These are phyloP conservation scores for Syrphus vitripennis DNA, from an alignment of 2,888 invertebrate genomes.

Conservation along the genomic window DNA sequence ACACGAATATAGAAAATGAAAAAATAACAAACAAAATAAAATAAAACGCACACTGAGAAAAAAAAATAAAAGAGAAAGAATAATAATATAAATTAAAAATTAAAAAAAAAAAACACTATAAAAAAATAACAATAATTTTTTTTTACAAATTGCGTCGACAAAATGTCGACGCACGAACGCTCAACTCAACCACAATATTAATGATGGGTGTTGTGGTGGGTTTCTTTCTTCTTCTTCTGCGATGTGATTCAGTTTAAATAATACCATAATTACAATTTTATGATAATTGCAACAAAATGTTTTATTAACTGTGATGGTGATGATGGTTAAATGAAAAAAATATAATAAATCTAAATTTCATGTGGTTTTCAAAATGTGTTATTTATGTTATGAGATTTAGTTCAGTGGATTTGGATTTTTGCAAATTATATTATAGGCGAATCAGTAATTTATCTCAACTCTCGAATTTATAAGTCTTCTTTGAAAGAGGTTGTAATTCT, in stretches of 20 bases:
- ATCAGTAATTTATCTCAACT: background rate
- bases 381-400: background rate
- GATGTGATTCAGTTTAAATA: conserved; percentile 33
- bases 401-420: background rate
- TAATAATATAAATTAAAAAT: conserved; percentile 25
- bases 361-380: background rate
- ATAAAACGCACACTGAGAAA: background rate
- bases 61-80: conserved; percentile 50
- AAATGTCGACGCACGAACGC: background rate
- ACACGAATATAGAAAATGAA: background rate
- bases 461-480: background rate
- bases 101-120: background rate
- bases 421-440: background rate
- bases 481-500: background rate
- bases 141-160: conserved; percentile 20
- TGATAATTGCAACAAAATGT: conserved; percentile 54
- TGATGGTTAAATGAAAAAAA: background rate
- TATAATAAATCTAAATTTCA: background rate
- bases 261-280: conserved; percentile 45
- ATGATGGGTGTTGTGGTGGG: conserved; percentile 10
- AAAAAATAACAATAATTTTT: conserved; percentile 3
- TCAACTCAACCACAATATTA: conserved; percentile 11
- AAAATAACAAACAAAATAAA: conserved; percentile 15
- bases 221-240: conserved; percentile 12
- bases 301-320: background rate